Base-by-base conservation (phyloP, 2,113 vertebrate species). In the Pimephales promelas region DNA sequence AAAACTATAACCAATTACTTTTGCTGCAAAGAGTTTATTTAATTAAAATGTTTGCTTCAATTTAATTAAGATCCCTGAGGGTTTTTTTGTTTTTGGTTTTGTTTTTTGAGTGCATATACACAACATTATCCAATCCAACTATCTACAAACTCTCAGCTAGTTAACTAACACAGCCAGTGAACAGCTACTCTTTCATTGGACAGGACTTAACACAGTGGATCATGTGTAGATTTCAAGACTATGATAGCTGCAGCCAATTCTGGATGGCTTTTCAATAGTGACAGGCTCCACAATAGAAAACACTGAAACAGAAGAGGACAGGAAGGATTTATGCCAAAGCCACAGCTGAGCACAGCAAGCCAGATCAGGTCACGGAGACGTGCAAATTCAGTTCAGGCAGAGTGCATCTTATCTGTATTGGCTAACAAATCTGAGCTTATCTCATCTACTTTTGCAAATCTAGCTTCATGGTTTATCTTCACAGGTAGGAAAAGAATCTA, bases 401-500 rank as follows among this genome's bases (percentile, higher is more conserved):
- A 79, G 43, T 49, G 61, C 26, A 77, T 77, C 28, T 57, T 76
- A 68, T 75, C 73, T 54, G 24, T 64, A 14, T 36, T 82, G 71
- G 36, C 71, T 73, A 24, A 28, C 82, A 64, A 76, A 83, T 40
- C 28, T 2, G 26, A 83, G 10, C 9, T 66, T 28, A 83, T 62
- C 82, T 66, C 10, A 64, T 76, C 72, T 76, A 54, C 59, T 61
- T 75, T 47, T 49, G 72, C 72, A 52, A 52, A 74, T 74, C 72
- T 74, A 74, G 14, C 72, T 28, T 34, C 31, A 34, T 34, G 45
- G 7, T 64, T 61, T 14, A 79, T 79, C 59, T 49, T 47, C 59
- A 66, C 43, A 64, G 43, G 77, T n/a, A 52, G 43, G 43, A 66
- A 66, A 28, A 49, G 0, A 66, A 49, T 34, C 59, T 64, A 22